Evolutionary conservation across 1,140 invertebrate species (phyloP).

Genomic region (Cyrtorhinus lividipennis): DNA sequence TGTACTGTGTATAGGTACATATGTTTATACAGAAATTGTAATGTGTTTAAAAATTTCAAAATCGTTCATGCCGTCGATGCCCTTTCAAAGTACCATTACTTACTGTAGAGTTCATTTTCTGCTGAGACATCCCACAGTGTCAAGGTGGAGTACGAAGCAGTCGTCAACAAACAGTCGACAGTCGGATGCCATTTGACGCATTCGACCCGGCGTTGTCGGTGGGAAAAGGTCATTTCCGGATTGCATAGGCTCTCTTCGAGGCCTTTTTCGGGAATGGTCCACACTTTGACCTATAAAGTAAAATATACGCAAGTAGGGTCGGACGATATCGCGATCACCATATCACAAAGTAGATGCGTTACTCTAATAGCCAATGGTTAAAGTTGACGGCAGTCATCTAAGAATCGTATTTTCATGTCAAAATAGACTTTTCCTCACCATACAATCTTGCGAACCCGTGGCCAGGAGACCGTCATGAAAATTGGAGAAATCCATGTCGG

Average conservation of each 20-base stretch:
- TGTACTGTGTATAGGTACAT: no score
- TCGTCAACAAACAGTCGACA: slow-evolving; percentile 68
- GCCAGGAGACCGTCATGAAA: slow-evolving; percentile 83
- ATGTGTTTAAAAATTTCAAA: no score
- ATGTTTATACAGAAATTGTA: no score
- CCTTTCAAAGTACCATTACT: no score
- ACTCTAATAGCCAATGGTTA: no score
- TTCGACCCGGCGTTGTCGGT: slow-evolving; percentile 67
- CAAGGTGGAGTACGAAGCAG: slow-evolving; percentile 61
- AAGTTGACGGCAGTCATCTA: no score
- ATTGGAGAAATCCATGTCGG: slow-evolving; percentile 88
- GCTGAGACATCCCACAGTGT: slow-evolving; percentile 75
- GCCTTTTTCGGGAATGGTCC: slow-evolving; percentile 67
- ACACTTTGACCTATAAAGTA: slow-evolving; percentile 55
- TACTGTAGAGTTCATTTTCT: slow-evolving; percentile 66
- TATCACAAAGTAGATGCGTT: no score
- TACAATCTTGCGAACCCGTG: slow-evolving; percentile 79
- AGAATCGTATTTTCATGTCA: no score
- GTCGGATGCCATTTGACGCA: slow-evolving; percentile 74
- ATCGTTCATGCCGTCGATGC: no score
- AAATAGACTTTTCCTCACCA: slow-evolving; percentile 37
- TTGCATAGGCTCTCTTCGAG: slow-evolving; percentile 61
- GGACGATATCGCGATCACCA: no score
- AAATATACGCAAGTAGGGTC: no score
- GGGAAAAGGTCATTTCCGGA: slow-evolving; percentile 63